These are phyloP conservation scores for Falco peregrinus DNA, from an alignment of 2,797 vertebrate species.

Conservation along the genomic window DNA sequence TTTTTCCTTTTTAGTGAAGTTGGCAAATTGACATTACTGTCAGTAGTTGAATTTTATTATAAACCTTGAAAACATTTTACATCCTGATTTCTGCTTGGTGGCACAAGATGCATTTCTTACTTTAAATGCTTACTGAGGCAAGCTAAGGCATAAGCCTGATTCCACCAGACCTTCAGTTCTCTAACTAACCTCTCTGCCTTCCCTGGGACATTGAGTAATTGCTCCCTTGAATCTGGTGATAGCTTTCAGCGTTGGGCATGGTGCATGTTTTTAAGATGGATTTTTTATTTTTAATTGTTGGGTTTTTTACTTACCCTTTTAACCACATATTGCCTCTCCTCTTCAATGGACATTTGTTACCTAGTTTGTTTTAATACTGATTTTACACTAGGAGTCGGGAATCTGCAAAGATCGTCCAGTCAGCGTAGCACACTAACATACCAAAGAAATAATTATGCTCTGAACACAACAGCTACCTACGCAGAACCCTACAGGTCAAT, in stretches of 20 bases:
- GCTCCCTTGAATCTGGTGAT: not conserved
- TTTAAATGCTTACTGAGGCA: not conserved
- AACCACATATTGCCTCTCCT: not conserved
- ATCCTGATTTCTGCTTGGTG: not conserved
- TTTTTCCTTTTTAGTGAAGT: not conserved
- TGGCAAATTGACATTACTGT: not conserved
- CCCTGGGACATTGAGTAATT: not conserved
- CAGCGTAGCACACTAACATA: constrained; percentile 94
- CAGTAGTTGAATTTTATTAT: not conserved
- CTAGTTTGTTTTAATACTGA: constrained; percentile 38
- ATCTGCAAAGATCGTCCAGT: constrained; percentile 92
- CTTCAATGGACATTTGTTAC: not conserved
- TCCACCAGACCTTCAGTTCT: not conserved
- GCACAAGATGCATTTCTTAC: not conserved
- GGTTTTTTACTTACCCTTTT: not conserved
- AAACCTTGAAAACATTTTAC: not conserved
- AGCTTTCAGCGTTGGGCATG: rapidly evolving
- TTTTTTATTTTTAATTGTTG: not conserved
- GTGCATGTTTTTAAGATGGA: rapidly evolving
- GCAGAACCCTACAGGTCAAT: constrained; percentile 87
- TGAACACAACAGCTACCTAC: constrained; percentile 86
- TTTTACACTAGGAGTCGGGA: constrained; percentile 86
- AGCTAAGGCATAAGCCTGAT: not conserved
- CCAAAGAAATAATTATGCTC: constrained; percentile 93
- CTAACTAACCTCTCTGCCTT: not conserved